Evolutionary conservation across 2,113 vertebrate species (phyloP), one percentile per base, ranked within the genome.

Genomic region (Equus quagga): DNA sequence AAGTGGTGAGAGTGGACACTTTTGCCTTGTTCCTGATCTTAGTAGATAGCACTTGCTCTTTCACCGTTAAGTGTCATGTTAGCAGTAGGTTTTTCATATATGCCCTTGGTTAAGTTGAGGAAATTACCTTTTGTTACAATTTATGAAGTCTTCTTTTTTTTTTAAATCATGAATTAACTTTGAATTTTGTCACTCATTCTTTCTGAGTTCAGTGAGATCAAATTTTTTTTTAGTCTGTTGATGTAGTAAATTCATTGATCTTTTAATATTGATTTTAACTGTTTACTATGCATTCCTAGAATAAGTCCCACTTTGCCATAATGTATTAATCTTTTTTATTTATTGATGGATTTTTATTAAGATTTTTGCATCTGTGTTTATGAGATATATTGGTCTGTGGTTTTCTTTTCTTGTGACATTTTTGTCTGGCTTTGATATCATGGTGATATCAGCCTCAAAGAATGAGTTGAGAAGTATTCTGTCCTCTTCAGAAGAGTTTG

Each of bases 101-200:
- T 69, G 9, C 9, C 21, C 3, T 84, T 89, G 73, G 65, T 82
- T 8, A 65, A 70, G 51, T 24, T 28, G 69, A 67, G 44, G 33
- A 92, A 36, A 49, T 84, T 78, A 51, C n/a, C 46, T 84, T 75
- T 28, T 76, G 3, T 69, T 91, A 67, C 1, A 90, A 28, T 85
- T 94, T 58, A 36, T 90, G 21, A 62, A 54, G 9, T 72, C 21
- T 65, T 85, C 73, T 49, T 87, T 46, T 33, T 33, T 41, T 41
- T 41, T 41, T 41, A 41, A 69, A 67, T 85, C 23, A 60, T 86
- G 6, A 91, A 36, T 58, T 84, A 56, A 58, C 76, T 76, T 6
- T 90, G 60, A 76, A 46, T 76, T 95, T 95, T 84, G 23, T 90
- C 60, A 69, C 69, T 86, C 33, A 31, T 64, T 92, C 28, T 87